These are phyloP conservation scores for Nixonia krombeini DNA, from an alignment of 1,140 invertebrate species.

Conservation along the genomic window DNA sequence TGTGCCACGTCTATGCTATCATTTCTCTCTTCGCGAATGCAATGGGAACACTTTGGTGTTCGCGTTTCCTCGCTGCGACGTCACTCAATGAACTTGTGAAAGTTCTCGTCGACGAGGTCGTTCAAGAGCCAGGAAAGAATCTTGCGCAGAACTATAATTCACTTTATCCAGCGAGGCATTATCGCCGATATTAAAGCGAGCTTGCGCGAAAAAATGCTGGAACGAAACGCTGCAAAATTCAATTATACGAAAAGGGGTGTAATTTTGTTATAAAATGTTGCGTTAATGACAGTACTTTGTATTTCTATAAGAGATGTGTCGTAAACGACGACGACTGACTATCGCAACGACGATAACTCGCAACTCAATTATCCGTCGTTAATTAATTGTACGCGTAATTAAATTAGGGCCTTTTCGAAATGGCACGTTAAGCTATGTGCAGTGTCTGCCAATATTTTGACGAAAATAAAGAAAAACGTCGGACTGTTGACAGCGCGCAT, in stretches of 20 bases:
- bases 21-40: slow-evolving; percentile 19
- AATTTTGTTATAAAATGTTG: no score
- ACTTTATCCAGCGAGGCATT: neutral
- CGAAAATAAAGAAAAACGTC: neutral
- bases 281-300: no score
- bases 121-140: slow-evolving; percentile 5
- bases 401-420: no score
- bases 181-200: neutral
- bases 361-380: no score
- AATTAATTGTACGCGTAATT: no score
- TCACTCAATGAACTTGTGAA: slow-evolving; percentile 51
- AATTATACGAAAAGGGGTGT: neutral
- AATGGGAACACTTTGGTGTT: slow-evolving; percentile 39
- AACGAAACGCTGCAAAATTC: neutral
- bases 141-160: slow-evolving; percentile 4
- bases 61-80: slow-evolving; percentile 39
- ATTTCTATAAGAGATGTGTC: no score
- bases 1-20: slow-evolving; percentile 19
- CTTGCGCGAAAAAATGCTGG: neutral
- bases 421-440: no score
- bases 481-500: neutral
- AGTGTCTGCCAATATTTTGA: no score
- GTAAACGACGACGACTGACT: no score
- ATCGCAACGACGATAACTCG: no score
- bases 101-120: slow-evolving; percentile 46